Evolutionary conservation across 1,140 invertebrate genomes (phyloP).

Genomic region (Philaenus spumarius): DNA sequence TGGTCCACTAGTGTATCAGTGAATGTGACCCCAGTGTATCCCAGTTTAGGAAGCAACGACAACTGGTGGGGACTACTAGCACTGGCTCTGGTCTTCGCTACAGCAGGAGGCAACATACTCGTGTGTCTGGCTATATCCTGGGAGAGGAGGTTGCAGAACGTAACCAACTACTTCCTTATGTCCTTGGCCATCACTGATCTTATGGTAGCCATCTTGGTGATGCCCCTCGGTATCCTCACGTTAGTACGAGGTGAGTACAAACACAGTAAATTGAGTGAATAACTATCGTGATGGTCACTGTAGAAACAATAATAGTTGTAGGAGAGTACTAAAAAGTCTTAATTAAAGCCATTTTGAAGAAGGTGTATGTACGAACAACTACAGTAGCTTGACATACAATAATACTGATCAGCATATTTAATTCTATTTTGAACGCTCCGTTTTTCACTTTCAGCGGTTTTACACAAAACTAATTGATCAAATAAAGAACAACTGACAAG

Average conservation of each 20-base stretch:
- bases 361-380: no score
- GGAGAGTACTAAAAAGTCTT: no score
- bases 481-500: no score
- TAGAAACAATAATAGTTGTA: no score
- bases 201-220: slow-evolving; percentile 84
- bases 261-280: no score
- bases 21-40: neutral
- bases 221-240: slow-evolving; percentile 80
- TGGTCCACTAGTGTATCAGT: neutral
- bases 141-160: slow-evolving; percentile 83
- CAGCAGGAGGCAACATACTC: slow-evolving; percentile 86
- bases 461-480: no score
- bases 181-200: slow-evolving; percentile 93
- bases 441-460: no score
- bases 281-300: no score
- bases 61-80: slow-evolving; percentile 62
- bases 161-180: slow-evolving; percentile 96
- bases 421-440: no score
- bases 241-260: slow-evolving; percentile 65
- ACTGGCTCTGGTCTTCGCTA: slow-evolving; percentile 73
- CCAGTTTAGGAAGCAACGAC: neutral
- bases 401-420: no score
- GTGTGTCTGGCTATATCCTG: slow-evolving; percentile 88
- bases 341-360: no score
- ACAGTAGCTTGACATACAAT: no score